phyloP scores from a whole-genome alignment of 2,888 invertebrate species.

The Gymnocheta viridis region DNA sequence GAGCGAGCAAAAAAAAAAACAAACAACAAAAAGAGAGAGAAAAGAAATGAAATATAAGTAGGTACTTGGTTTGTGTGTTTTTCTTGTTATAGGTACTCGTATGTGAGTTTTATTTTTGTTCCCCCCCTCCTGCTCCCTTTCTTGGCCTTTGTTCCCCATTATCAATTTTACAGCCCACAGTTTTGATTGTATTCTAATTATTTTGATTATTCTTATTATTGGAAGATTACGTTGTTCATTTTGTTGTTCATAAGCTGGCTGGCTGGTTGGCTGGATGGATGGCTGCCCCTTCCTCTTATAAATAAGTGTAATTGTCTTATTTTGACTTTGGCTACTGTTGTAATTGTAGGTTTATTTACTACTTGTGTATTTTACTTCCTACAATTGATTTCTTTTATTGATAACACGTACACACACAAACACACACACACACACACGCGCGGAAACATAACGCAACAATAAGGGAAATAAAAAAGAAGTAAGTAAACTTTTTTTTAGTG shows the following conservation, averaged over 20 bases:
- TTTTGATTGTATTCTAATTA: slow-evolving; percentile 39
- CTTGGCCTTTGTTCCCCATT: slow-evolving; percentile 1
- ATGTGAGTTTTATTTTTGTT: background rate
- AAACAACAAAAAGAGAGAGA: no score
- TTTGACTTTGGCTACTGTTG: slow-evolving; percentile 4
- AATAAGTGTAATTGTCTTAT: slow-evolving; percentile 1
- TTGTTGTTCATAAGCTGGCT: background rate
- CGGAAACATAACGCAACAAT: no score
- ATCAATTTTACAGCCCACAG: slow-evolving; percentile 20
- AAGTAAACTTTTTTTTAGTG: no score
- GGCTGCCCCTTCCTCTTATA: no score
- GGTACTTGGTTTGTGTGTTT: background rate
- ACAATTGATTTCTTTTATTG: background rate
- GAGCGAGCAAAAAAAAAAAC: slow-evolving; percentile 11
- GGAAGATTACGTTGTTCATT: slow-evolving; percentile 8
- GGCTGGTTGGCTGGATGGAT: background rate
- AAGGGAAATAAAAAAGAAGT: no score
- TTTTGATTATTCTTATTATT: slow-evolving; percentile 25
- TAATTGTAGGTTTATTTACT: slow-evolving; percentile 24
- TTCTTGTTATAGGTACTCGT: background rate
- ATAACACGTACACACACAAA: background rate
- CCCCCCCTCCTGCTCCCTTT: background rate
- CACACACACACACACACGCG: background rate
- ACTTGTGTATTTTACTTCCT: background rate
- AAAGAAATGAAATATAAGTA: no score